These are phyloP conservation scores for Sebastes ruberrimus DNA, from an alignment of 2,797 vertebrate genomes.

Conservation along the genomic window DNA sequence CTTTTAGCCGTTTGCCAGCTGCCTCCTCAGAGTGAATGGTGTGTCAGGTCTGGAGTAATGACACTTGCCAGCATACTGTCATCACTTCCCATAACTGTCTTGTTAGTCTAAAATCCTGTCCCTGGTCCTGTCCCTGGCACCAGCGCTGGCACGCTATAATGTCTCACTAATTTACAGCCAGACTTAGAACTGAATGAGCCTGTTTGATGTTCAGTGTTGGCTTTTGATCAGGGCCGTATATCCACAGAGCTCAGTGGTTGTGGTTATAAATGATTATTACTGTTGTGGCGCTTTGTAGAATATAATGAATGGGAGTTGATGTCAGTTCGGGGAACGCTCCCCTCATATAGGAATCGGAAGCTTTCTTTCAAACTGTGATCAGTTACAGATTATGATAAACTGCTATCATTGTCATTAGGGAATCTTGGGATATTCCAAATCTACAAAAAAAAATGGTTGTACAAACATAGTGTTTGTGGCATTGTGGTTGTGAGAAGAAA, in stretches of 20 bases:
- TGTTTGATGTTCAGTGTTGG: slow-evolving; percentile 63
- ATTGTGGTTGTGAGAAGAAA: not conserved
- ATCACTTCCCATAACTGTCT: slow-evolving; percentile 62
- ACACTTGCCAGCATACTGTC: slow-evolving; percentile 52
- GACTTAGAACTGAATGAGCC: slow-evolving; percentile 59
- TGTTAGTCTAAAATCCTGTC: slow-evolving; percentile 51
- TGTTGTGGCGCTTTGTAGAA: slow-evolving; percentile 48
- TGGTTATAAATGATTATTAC: slow-evolving; percentile 65
- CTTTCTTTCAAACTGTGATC: slow-evolving; percentile 22
- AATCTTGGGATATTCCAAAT: not conserved
- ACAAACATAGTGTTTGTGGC: not conserved
- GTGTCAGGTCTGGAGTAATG: slow-evolving; percentile 39
- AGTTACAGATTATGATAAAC: slow-evolving; percentile 33
- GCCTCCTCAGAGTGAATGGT: slow-evolving; percentile 20
- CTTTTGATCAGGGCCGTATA: slow-evolving; percentile 68
- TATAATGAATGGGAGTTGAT: slow-evolving; percentile 51
- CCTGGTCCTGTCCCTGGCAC: slow-evolving; percentile 42
- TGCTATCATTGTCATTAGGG: not conserved
- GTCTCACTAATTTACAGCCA: slow-evolving; percentile 64
- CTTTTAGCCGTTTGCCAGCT: slow-evolving; percentile 27
- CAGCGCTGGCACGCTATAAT: slow-evolving; percentile 19
- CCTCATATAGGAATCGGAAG: not conserved
- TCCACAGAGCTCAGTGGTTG: slow-evolving; percentile 47
- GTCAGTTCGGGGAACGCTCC: not conserved
- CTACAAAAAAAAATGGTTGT: not conserved